These are phyloP conservation scores for Papio anubis DNA, from an alignment of 2,113 vertebrate species.

Conservation along the genomic window DNA sequence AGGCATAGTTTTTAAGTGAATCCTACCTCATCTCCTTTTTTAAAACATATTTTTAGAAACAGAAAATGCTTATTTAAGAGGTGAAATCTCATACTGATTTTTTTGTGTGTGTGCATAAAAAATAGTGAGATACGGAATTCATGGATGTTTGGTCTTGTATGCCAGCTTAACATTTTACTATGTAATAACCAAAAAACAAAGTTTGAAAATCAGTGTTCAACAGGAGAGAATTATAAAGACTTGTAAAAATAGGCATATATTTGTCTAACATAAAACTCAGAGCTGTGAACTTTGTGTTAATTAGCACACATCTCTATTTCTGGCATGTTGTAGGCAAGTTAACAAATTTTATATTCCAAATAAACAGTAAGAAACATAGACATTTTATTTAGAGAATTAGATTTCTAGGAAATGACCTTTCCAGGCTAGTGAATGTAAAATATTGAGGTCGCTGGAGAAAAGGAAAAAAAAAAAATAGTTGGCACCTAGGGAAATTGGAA, in stretches of 20 bases:
- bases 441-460: slow-evolving; percentile 52
- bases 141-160: neutral
- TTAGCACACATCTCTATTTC: neutral
- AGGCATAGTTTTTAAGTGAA: neutral
- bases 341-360: slow-evolving; percentile 45
- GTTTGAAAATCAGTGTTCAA: neutral
- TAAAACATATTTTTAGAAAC: neutral
- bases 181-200: neutral
- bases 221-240: neutral
- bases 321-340: neutral
- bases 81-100: neutral
- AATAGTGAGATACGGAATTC: neutral
- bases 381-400: slow-evolving; percentile 38
- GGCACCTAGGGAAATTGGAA: slow-evolving; percentile 70
- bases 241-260: neutral
- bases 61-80: neutral
- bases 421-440: slow-evolving; percentile 68
- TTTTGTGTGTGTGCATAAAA: neutral
- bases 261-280: neutral
- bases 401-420: slow-evolving; percentile 80
- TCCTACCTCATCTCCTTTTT: neutral
- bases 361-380: slow-evolving; percentile 39
- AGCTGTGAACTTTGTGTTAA: slow-evolving; percentile 13
- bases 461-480: slow-evolving; percentile 59
- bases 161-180: neutral